phyloP scores from a whole-genome alignment of 2,888 invertebrate genomes.

The Ectemnius cavifrons region DNA sequence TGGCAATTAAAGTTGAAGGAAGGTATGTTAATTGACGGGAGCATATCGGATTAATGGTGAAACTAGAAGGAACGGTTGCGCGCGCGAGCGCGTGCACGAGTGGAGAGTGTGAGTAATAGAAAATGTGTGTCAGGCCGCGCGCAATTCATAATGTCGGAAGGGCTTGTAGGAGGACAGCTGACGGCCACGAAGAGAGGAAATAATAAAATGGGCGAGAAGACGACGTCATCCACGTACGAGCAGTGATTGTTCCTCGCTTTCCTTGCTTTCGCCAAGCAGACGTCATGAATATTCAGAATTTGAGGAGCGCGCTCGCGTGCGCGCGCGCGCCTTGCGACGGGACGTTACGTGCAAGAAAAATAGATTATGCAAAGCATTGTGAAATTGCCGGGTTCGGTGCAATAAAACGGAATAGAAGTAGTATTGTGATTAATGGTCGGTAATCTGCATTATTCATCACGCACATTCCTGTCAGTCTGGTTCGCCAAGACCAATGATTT shows the following conservation, averaged over 20 bases:
- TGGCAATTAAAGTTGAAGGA: too few species aligned
- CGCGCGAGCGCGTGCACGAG: too few species aligned
- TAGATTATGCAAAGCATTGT: constrained; percentile 54
- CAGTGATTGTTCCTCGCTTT: constrained; percentile 7
- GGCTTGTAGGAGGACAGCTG: too few species aligned
- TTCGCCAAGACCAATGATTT: constrained; percentile 36
- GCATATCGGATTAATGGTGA: too few species aligned
- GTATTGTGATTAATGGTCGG: constrained; percentile 55
- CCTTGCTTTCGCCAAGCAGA: constrained; percentile 14
- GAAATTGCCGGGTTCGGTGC: constrained; percentile 54
- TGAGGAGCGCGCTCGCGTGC: not conserved
- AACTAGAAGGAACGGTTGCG: too few species aligned
- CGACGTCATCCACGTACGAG: not conserved
- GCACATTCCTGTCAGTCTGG: constrained; percentile 52
- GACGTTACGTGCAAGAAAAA: constrained; percentile 32
- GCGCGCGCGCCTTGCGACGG: not conserved
- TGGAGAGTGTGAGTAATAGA: too few species aligned
- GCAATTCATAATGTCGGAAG: too few species aligned
- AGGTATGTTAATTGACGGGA: too few species aligned
- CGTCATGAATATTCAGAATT: constrained; percentile 33
- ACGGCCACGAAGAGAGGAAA: constrained; percentile 3
- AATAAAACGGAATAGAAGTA: constrained; percentile 51
- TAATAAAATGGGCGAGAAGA: constrained; percentile 5
- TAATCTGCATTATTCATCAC: constrained; percentile 57
- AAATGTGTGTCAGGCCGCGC: not conserved